A percentile compares a stretch with the other conserved stretches of the same genome.
Evolutionary conservation across 2,797 vertebrate genomes (phyloP).

Genomic region (Oryzias sinensis): DNA sequence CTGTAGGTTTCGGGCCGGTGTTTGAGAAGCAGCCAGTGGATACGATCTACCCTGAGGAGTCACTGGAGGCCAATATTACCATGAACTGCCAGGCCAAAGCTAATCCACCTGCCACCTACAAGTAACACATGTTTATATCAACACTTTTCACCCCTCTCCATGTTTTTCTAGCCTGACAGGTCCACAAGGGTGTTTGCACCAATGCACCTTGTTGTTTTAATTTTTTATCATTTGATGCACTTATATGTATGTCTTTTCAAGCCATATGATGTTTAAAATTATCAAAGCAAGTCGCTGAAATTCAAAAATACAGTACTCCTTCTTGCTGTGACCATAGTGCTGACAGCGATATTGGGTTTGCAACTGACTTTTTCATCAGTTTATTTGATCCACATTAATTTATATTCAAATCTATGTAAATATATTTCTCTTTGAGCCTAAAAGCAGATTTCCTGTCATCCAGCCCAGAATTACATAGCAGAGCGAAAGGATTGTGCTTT

Average conservation of each 20-base stretch:
- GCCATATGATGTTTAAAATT: background rate
- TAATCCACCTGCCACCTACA: slow-evolving; percentile 89
- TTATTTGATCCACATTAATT: slow-evolving; percentile 49
- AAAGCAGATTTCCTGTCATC: slow-evolving; percentile 33
- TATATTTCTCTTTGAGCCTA: slow-evolving; percentile 29
- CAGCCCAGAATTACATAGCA: slow-evolving; percentile 44
- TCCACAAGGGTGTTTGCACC: background rate
- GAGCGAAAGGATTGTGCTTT: slow-evolving; percentile 36
- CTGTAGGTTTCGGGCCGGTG: slow-evolving; percentile 90
- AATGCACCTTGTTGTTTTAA: no score
- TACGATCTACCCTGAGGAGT: slow-evolving; percentile 96
- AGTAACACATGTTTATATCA: slow-evolving; percentile 78
- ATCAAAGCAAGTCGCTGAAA: slow-evolving; percentile 7
- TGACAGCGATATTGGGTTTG: background rate
- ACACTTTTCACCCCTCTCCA: slow-evolving; percentile 33
- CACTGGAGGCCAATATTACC: slow-evolving; percentile 89
- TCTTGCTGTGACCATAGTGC: slow-evolving; percentile 3
- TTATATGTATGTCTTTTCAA: background rate
- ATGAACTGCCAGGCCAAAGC: slow-evolving; percentile 91
- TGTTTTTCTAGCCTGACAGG: slow-evolving; percentile 1
- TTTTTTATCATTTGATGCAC: no score
- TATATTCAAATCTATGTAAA: slow-evolving; percentile 66
- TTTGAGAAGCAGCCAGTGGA: slow-evolving; percentile 96
- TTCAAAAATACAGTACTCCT: slow-evolving; percentile 11
- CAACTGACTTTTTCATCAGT: slow-evolving; percentile 30